phyloP scores from a whole-genome alignment of 1,140 invertebrate species.

The Hyles euphorbiae region DNA sequence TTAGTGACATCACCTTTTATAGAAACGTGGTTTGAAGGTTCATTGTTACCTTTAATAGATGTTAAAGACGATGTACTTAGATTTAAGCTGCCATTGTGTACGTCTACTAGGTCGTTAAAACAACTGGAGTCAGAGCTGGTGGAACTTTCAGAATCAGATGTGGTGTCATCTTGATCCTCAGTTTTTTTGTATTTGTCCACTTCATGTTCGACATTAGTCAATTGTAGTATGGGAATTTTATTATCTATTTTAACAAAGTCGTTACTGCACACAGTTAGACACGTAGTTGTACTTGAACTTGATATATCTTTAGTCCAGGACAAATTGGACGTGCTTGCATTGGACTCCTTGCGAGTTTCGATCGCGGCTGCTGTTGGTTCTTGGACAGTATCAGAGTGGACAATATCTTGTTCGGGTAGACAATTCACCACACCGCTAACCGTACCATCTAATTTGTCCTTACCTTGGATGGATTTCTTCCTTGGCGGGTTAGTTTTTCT shows the following conservation, averaged over 20 bases:
- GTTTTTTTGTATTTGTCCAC: slow-evolving; percentile 2
- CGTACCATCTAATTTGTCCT: not conserved
- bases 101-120: not conserved
- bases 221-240: slow-evolving; percentile 41
- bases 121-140: not conserved
- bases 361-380: slow-evolving; percentile 1
- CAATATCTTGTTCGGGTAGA: not conserved
- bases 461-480: slow-evolving; percentile 1
- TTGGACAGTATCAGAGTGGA: not conserved
- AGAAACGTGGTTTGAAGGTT: slow-evolving; percentile 7
- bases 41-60: slow-evolving; percentile 2
- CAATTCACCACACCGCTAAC: not conserved
- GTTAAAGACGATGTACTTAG: slow-evolving; percentile 29
- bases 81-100: slow-evolving; percentile 13
- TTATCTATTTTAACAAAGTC: slow-evolving; percentile 48
- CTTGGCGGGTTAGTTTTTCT: not conserved
- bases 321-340: slow-evolving; percentile 21
- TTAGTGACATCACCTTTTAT: slow-evolving; percentile 19
- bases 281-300: slow-evolving; percentile 41
- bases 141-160: slow-evolving; percentile 1
- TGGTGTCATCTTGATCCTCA: slow-evolving; percentile 6
- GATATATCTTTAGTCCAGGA: slow-evolving; percentile 61
- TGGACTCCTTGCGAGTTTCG: slow-evolving; percentile 24
- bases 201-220: slow-evolving; percentile 26
- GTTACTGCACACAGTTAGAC: slow-evolving; percentile 35